Base-by-base conservation (phyloP, 1,140 invertebrate species). In the Drosophila murphyi region DNA sequence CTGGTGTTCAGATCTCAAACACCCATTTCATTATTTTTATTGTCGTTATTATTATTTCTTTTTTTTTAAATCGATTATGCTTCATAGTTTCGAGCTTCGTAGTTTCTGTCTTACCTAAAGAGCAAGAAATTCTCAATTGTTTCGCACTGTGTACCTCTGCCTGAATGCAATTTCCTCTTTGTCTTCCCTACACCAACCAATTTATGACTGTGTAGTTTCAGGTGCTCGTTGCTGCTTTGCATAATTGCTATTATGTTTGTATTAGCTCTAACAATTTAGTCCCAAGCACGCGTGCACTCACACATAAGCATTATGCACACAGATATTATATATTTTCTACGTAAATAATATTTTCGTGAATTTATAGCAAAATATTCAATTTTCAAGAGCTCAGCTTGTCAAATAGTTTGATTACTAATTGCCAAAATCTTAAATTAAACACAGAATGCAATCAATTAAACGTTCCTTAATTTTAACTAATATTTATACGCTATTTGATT, bases 171-270 rank as follows among this genome's bases (percentile, higher is more conserved):
- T 12, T 20, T 7, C 37, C 4, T 8, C 31, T 51, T 4, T 2
- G 48, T 34, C 55, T 35, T 20, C 32, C 52, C n/a, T 32, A 12
- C 28, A 8, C 31, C 34, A 6, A 12, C 29, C 45, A 5, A 12
- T 35, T 47, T 41, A 7, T 39, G 12, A 54, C n/a, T 51, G n/a
- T 76, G 56, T 60, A 80, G 54, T 85, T 78, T 69, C 59, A 81
- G 82, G 78, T 78, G 78, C 54, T 48, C 51, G 41, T n/a, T 41
- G 63, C 50, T 62, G 57, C 63, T 82, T 77, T 82, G 83, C 83
- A 82, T 87, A 83, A 88, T 88, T 87, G 82, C 69, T 80, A 82
- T 88, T 80, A 83, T 88, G 76, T 80, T 88, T 80, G 76, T 67
- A 61, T 61, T 72, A 78, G 79, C 69, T 62, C 67, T 70, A 61